Evolutionary conservation across 2,888 invertebrate genomes (phyloP).

Genomic region (Geotrupes spiniger): DNA sequence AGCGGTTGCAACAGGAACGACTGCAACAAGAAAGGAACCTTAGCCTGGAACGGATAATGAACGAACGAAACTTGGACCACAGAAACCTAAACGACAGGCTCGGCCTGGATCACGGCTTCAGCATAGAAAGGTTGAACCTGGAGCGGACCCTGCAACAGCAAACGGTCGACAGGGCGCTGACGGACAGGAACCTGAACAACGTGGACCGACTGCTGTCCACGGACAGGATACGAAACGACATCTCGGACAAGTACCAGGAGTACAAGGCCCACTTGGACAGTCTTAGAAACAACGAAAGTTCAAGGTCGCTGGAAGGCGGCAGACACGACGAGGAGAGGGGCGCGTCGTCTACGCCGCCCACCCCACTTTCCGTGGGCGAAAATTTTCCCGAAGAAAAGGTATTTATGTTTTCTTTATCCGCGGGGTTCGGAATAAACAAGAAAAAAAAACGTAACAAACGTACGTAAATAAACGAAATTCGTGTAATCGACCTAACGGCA

Average conservation of each 20-base stretch:
- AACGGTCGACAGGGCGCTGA: conserved; percentile 37
- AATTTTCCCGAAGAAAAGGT: conserved; percentile 52
- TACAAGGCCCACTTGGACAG: conserved; percentile 50
- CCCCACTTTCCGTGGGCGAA: conserved; percentile 50
- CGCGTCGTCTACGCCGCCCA: conserved; percentile 51
- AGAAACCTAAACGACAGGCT: conserved; percentile 18
- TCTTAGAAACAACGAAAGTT: conserved; percentile 40
- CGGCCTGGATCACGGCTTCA: conserved; percentile 35
- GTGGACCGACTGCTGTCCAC: conserved; percentile 23
- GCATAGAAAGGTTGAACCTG: conserved; percentile 42
- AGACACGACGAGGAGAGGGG: conserved; percentile 40
- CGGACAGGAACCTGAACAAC: conserved; percentile 42
- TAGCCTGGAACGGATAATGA: conserved; percentile 43
- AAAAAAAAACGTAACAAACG: no score
- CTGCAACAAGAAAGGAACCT: conserved; percentile 39
- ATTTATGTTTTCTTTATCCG: conserved; percentile 12
- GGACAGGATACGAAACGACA: conserved; percentile 31
- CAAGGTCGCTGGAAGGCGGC: conserved; percentile 36
- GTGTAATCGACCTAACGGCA: no score
- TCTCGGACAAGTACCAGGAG: conserved; percentile 48
- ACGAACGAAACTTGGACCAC: conserved; percentile 39
- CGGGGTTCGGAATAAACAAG: no score
- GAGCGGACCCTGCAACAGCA: conserved; percentile 41
- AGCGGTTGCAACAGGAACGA: conserved; percentile 41
- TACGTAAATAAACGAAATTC: no score